Evolutionary conservation across 1,140 invertebrate species (phyloP).

Genomic region (Drosophila takahashii): DNA sequence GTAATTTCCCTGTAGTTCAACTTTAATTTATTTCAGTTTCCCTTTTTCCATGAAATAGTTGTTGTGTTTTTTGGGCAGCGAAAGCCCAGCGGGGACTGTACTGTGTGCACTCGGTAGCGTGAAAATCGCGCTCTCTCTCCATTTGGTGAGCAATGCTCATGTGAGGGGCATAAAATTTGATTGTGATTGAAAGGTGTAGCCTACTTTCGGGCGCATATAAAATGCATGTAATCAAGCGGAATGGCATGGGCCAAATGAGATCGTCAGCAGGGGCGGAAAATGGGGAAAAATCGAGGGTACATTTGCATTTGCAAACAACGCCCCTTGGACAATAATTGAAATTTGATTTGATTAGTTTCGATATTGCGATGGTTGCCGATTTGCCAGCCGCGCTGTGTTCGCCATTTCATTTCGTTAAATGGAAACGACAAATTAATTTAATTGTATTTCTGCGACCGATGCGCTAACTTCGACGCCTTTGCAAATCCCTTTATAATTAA

Average conservation of each 20-base stretch:
- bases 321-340: constrained; percentile 75
- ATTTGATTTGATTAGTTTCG: constrained; percentile 82
- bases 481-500: constrained; percentile 77
- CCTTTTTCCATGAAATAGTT: constrained; percentile 6
- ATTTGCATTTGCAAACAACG: constrained; percentile 63
- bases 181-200: constrained; percentile 83
- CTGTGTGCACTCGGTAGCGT: constrained; percentile 32
- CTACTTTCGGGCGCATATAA: constrained; percentile 80
- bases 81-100: constrained; percentile 16
- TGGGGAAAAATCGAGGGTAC: not conserved
- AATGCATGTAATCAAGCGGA: constrained; percentile 83
- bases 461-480: constrained; percentile 45
- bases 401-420: constrained; percentile 34
- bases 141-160: constrained; percentile 9
- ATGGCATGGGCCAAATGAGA: constrained; percentile 63
- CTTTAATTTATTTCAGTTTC: not conserved
- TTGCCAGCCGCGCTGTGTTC: constrained; percentile 9
- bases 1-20: too few relatives aligned
- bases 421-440: constrained; percentile 64
- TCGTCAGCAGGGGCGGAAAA: constrained; percentile 10
- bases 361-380: constrained; percentile 42
- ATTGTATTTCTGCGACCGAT: constrained; percentile 41
- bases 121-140: constrained; percentile 14
- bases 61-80: constrained; percentile 20
- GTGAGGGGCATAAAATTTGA: constrained; percentile 76